These are phyloP conservation scores for Trididemnum clinides DNA, from an alignment of 23 tunicate genomes.

Conservation along the genomic window DNA sequence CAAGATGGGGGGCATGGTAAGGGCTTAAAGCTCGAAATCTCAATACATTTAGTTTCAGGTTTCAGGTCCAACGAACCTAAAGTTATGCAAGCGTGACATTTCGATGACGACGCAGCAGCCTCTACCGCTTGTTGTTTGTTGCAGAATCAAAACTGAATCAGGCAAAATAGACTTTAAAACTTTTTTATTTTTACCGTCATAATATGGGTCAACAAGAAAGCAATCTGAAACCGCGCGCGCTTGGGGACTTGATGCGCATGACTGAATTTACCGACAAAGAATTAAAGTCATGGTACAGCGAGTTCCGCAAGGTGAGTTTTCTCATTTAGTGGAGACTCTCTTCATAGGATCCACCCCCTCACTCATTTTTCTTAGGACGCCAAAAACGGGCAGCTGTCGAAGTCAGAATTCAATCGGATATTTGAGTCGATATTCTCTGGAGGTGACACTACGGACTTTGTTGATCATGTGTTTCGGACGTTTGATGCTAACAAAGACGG, in stretches of 20 bases:
- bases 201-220: slow-evolving; percentile 11
- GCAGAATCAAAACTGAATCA: no score
- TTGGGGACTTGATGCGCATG: slow-evolving; percentile 72
- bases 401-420: slow-evolving; percentile 31
- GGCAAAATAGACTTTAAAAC: no score
- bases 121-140: no score
- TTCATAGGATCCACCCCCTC: not conserved
- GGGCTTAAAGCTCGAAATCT: no score
- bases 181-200: no score
- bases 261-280: slow-evolving; percentile 73
- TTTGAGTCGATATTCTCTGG: slow-evolving; percentile 31
- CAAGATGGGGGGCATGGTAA: no score
- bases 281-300: slow-evolving; percentile 62
- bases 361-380: slow-evolving; percentile 18
- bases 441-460: slow-evolving; percentile 60
- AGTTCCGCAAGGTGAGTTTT: slow-evolving; percentile 70
- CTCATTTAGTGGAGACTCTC: no score
- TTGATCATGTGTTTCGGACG: slow-evolving; percentile 82
- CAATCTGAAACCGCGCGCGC: slow-evolving; percentile 56
- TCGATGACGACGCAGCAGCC: no score
- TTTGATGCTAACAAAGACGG: slow-evolving; percentile 95
- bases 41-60: no score
- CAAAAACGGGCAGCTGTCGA: not conserved
- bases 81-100: no score
- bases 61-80: no score